A percentile compares a stretch with the other conserved stretches of the same genome.
Conservation (phyloP, 1,140 invertebrate genomes). For the Armadillidium nasatum region DNA sequence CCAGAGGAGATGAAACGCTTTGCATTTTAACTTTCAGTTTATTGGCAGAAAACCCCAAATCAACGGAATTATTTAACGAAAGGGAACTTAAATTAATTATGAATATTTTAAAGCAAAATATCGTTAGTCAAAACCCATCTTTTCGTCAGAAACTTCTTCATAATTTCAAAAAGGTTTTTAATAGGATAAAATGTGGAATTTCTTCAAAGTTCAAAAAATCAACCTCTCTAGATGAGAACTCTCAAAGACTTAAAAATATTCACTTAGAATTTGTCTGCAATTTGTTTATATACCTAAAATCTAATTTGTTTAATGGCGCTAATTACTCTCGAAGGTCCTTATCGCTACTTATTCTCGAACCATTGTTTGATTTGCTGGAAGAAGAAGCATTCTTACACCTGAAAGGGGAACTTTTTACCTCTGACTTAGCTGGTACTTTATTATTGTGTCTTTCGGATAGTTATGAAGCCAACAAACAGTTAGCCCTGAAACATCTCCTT, state of each 20-base stretch:
- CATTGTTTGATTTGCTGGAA: slow-evolving; percentile 42
- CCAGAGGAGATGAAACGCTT: slow-evolving; percentile 47
- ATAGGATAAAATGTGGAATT: slow-evolving; percentile 49
- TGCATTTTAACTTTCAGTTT: slow-evolving; percentile 59
- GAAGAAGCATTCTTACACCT: slow-evolving; percentile 6
- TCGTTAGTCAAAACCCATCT: slow-evolving; percentile 63
- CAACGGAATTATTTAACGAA: slow-evolving; percentile 60
- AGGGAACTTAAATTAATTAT: slow-evolving; percentile 64
- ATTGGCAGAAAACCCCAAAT: slow-evolving; percentile 68
- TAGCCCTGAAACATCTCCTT: slow-evolving; percentile 58
- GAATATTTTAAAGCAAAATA: slow-evolving; percentile 64
- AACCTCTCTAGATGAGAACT: slow-evolving; percentile 26
- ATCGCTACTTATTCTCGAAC: slow-evolving; percentile 57
- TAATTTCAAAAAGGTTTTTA: slow-evolving; percentile 53
- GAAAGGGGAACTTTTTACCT: background rate
- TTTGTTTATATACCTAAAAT: slow-evolving; percentile 36
- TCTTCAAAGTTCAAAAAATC: slow-evolving; percentile 41
- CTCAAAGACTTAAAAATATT: background rate
- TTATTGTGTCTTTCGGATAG: slow-evolving; percentile 63
- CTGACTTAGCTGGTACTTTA: slow-evolving; percentile 52
- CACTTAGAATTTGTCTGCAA: slow-evolving; percentile 25
- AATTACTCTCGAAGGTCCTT: slow-evolving; percentile 64
- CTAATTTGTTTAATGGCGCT: slow-evolving; percentile 61
- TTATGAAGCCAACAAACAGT: slow-evolving; percentile 71
- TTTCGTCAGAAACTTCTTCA: slow-evolving; percentile 53